Evolutionary conservation across 2,797 vertebrate species (phyloP).

Genomic region (Heteromormyrus szaboi): DNA sequence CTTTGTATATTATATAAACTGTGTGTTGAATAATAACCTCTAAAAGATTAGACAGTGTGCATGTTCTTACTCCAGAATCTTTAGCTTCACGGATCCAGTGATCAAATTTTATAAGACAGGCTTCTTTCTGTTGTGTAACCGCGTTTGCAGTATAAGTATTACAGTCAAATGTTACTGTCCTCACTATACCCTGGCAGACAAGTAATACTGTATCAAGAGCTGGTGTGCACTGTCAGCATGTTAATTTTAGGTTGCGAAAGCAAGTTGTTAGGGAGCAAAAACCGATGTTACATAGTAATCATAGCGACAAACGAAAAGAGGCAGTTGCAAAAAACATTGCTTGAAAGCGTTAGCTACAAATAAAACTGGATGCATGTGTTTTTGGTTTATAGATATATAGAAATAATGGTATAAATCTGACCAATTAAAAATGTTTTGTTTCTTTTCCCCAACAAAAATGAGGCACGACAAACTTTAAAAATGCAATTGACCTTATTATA

Average conservation of each 20-base stretch:
- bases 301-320: background rate
- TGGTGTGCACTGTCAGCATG: background rate
- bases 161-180: background rate
- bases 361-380: background rate
- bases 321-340: background rate
- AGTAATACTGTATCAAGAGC: background rate
- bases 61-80: background rate
- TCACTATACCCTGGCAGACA: background rate
- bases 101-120: background rate
- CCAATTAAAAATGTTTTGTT: background rate
- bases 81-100: background rate
- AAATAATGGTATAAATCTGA: background rate
- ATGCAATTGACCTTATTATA: background rate
- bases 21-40: background rate
- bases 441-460: background rate
- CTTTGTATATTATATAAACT: background rate
- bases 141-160: background rate
- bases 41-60: background rate
- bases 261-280: background rate
- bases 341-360: background rate
- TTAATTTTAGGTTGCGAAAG: background rate
- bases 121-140: background rate
- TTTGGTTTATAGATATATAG: background rate
- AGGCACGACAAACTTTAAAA: background rate
- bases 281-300: background rate